Evolutionary conservation across 2,888 invertebrate species (phyloP), one percentile per base, ranked within the genome.

Genomic region (Dusona sp.): DNA sequence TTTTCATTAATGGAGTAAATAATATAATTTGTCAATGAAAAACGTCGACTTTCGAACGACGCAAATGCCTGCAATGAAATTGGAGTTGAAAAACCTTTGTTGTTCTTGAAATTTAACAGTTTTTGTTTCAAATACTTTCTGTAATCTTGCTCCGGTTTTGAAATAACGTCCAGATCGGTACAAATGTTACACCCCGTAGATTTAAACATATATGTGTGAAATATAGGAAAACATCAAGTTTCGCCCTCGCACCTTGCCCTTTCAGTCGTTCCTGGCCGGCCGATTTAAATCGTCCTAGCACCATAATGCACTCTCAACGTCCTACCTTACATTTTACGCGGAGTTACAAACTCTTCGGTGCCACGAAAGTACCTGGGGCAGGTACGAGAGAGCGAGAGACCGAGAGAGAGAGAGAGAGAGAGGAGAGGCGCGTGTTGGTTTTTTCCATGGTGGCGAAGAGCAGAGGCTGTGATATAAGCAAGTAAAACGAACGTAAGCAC

Each of bases 241-340:
- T 54, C 80, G 54, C 65, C 70, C 57, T 77, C 65, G 79, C 65
- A 48, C 42, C 61, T n/a, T 42, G 68, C 29, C 57, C 54, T 38
- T n/a, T 29, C 45, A 1, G 19, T 29, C 3, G 13, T 19, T 42
- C 29, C 29, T 7, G 29, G 61, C 61, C 22, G 29, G 33, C 36
- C 33, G 74, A 74, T 75, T 33, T 67, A 65, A 81, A 61, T 48
- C 48, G 42, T 45, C 42, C 29, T 54, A 19, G 74, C 74, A 57
- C 57, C 29, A 57, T 68, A 68, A 81, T 73, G 80, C 75, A 70
- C 72, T 45, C 45, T 67, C 54, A 57, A 72, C 64, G 65, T 64
- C 13, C 48, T 72, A 80, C 65, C 73, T 72, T 38, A 67, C 42
- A 33, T 68, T 73, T 54, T 19, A 67, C 38, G 16, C 67, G 54